These are phyloP conservation scores for Clusia tigrina DNA, from an alignment of 2,888 invertebrate species.

Conservation along the genomic window DNA sequence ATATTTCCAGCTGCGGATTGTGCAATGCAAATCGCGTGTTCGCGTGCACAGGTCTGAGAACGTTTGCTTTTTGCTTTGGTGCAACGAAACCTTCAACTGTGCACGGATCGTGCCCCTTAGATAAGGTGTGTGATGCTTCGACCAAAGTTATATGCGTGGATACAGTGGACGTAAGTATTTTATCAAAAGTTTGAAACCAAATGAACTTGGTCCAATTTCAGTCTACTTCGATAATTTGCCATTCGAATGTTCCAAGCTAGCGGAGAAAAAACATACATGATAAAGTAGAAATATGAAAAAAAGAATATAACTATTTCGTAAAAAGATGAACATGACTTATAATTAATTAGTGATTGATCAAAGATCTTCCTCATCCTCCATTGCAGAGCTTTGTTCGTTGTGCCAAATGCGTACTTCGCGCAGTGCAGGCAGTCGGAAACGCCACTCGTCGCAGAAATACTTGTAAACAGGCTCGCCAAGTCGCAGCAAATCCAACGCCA, in stretches of 20 bases:
- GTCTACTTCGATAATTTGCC: background rate
- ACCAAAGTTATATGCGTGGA: slow-evolving; percentile 47
- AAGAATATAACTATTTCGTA: too few species aligned
- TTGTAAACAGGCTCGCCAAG: slow-evolving; percentile 56
- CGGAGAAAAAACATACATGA: too few species aligned
- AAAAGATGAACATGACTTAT: too few species aligned
- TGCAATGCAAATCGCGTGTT: slow-evolving; percentile 52
- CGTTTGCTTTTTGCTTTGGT: slow-evolving; percentile 58
- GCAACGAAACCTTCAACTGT: slow-evolving; percentile 43
- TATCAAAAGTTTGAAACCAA: background rate
- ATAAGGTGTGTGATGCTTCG: slow-evolving; percentile 51
- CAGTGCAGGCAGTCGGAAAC: slow-evolving; percentile 58
- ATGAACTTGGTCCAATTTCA: background rate
- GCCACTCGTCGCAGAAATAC: slow-evolving; percentile 61
- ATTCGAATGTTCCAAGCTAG: background rate
- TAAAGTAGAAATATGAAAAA: background rate
- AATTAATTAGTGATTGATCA: slow-evolving; percentile 23
- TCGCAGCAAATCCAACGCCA: slow-evolving; percentile 53
- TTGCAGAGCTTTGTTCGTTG: slow-evolving; percentile 30
- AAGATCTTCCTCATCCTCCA: slow-evolving; percentile 47
- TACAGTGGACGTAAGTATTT: background rate
- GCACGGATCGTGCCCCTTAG: slow-evolving; percentile 50
- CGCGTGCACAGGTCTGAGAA: slow-evolving; percentile 53
- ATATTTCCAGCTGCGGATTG: slow-evolving; percentile 50
- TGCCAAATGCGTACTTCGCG: slow-evolving; percentile 53